A percentile compares a stretch with the other conserved stretches of the same genome.
Evolutionary conservation across 2,797 vertebrate genomes (phyloP).

Genomic region (Phoebastria nigripes): DNA sequence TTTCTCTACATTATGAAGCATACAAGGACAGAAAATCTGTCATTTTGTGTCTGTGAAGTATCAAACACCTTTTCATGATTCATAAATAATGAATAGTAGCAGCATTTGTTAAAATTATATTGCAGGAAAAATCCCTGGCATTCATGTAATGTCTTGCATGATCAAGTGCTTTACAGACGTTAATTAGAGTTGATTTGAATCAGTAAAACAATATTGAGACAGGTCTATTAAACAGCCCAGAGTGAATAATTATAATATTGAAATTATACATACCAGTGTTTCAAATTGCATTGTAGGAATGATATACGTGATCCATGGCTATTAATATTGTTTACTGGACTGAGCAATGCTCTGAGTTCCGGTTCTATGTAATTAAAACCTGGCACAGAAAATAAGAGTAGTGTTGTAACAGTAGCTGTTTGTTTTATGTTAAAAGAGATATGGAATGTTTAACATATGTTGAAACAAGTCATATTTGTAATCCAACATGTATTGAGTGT

Average conservation of each 20-base stretch:
- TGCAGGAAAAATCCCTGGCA: neutral
- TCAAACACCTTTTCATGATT: neutral
- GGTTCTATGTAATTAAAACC: neutral
- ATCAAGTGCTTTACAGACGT: neutral
- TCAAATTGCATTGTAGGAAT: neutral
- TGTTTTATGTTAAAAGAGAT: neutral
- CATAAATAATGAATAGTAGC: neutral
- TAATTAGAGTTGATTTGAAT: conserved; percentile 33
- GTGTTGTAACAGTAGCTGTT: neutral
- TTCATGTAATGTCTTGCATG: neutral
- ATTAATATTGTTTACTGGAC: neutral
- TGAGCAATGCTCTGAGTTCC: neutral
- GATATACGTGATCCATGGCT: neutral
- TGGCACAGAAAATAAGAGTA: neutral
- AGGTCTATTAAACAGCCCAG: neutral
- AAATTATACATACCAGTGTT: neutral
- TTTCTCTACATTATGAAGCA: neutral
- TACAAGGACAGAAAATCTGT: neutral
- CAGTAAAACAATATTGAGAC: neutral
- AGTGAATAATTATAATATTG: neutral
- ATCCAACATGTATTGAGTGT: neutral
- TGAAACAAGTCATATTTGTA: conserved; percentile 8
- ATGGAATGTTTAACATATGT: neutral
- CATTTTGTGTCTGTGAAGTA: neutral
- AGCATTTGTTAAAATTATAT: neutral